These are phyloP conservation scores for Matsumurasca onukii DNA, from an alignment of 1,140 invertebrate genomes.

Conservation along the genomic window DNA sequence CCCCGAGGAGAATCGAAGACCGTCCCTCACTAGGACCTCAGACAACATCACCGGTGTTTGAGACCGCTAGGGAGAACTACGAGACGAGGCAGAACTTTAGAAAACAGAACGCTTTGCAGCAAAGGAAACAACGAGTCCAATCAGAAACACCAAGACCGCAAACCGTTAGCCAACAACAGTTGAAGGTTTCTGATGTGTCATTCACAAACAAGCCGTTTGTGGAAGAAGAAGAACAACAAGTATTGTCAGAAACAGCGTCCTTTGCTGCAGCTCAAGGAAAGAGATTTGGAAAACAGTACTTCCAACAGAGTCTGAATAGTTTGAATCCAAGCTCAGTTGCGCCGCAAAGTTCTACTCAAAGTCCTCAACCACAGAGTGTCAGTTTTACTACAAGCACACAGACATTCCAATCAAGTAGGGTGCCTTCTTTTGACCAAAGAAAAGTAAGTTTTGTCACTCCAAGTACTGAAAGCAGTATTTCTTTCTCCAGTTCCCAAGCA, in stretches of 20 bases:
- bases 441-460: too few relatives aligned
- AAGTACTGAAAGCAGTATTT: too few relatives aligned
- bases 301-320: slow-evolving; percentile 29
- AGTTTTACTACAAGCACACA: too few relatives aligned
- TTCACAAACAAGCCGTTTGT: neutral
- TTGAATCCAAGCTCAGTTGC: neutral
- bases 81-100: slow-evolving; percentile 2
- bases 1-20: neutral
- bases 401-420: too few relatives aligned
- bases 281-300: slow-evolving; percentile 35
- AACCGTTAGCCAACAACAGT: slow-evolving; percentile 1
- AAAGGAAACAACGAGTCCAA: neutral
- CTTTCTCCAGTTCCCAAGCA: too few relatives aligned
- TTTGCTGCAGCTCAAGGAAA: slow-evolving; percentile 59
- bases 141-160: neutral
- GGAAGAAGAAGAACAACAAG: slow-evolving; percentile 60
- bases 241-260: slow-evolving; percentile 70
- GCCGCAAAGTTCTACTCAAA: neutral
- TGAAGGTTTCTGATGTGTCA: neutral
- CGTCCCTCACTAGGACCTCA: neutral
- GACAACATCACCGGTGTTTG: slow-evolving; percentile 1
- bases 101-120: neutral
- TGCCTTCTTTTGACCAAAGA: too few relatives aligned
- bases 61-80: neutral
- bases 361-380: too few relatives aligned